A percentile compares a stretch with the other conserved stretches of the same genome.
phyloP scores from a whole-genome alignment of 2,888 invertebrate species.

The Stenodera caucasica region DNA sequence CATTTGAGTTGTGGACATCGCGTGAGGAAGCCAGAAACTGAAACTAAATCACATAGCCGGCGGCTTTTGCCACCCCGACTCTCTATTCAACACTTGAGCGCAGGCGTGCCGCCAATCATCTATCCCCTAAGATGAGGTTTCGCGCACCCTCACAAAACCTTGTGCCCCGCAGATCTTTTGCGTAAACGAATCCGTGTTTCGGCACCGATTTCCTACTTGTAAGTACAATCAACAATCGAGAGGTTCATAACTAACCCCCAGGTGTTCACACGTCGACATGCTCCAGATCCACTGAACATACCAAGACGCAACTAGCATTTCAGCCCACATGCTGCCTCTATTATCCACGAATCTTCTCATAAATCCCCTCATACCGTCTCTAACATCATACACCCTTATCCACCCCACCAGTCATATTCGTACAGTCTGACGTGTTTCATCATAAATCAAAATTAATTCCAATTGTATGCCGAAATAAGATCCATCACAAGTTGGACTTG shows the following conservation, averaged over 20 bases:
- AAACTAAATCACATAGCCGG: constrained; percentile 55
- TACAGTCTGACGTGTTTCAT: not conserved
- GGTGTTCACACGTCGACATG: constrained; percentile 31
- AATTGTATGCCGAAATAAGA: constrained; percentile 13
- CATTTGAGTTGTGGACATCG: constrained; percentile 45
- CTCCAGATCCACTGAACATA: constrained; percentile 19
- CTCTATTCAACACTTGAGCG: constrained; percentile 45
- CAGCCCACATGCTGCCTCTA: constrained; percentile 14
- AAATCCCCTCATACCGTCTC: no score
- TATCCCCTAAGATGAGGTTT: constrained; percentile 46
- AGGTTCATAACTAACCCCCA: constrained; percentile 37
- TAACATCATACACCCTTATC: no score
- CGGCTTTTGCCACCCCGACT: constrained; percentile 53
- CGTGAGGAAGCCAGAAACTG: constrained; percentile 50
- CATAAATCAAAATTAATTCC: constrained; percentile 10
- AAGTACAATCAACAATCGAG: constrained; percentile 37
- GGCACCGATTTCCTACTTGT: constrained; percentile 37
- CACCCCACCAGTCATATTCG: no score
- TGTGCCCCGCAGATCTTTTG: constrained; percentile 39
- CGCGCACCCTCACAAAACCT: constrained; percentile 45
- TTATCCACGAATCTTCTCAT: constrained; percentile 20
- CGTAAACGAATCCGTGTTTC: constrained; percentile 39
- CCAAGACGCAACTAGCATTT: constrained; percentile 6
- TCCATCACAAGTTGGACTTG: constrained; percentile 6
- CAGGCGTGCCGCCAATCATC: constrained; percentile 44